Conservation (phyloP, 1,140 invertebrate genomes). For the Zophobas atratus region DNA sequence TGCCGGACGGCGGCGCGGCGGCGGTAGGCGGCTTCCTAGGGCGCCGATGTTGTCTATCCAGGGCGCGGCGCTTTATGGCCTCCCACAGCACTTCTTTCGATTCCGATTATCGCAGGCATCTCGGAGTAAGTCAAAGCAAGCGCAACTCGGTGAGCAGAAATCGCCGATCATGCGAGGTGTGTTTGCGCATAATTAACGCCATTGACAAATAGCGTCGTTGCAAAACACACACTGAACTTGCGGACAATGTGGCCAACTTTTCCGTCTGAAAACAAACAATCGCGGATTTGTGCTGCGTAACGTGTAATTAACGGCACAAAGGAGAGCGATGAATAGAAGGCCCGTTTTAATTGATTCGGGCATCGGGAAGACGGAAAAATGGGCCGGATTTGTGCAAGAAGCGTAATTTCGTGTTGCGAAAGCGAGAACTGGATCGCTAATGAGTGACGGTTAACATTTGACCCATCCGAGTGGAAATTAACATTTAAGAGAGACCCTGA, state of each 20-base stretch:
- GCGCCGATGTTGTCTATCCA: slow-evolving; percentile 19
- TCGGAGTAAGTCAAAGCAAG: not conserved
- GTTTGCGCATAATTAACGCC: slow-evolving; percentile 15
- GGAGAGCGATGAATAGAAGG: not conserved
- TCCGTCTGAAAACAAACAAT: slow-evolving; percentile 18
- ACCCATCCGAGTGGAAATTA: slow-evolving; percentile 39
- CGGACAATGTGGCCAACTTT: not conserved
- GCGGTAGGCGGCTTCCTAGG: slow-evolving; percentile 14
- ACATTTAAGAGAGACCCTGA: slow-evolving; percentile 28
- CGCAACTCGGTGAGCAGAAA: not conserved
- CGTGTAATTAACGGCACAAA: slow-evolving; percentile 29
- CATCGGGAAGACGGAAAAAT: not conserved
- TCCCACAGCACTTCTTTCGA: slow-evolving; percentile 12
- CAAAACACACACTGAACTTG: slow-evolving; percentile 36
- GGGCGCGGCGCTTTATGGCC: slow-evolving; percentile 27
- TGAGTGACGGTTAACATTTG: slow-evolving; percentile 46
- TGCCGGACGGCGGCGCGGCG: no score
- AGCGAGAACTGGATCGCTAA: slow-evolving; percentile 44
- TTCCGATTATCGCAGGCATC: slow-evolving; percentile 6
- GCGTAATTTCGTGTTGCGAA: slow-evolving; percentile 4
- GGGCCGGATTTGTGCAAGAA: slow-evolving; percentile 7
- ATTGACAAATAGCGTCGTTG: slow-evolving; percentile 26
- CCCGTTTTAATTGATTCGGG: not conserved
- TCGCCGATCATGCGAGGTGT: slow-evolving; percentile 11
- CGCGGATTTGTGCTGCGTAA: slow-evolving; percentile 19